Evolutionary conservation across 1,140 invertebrate species (phyloP).

Genomic region (Odontomachus brunneus): DNA sequence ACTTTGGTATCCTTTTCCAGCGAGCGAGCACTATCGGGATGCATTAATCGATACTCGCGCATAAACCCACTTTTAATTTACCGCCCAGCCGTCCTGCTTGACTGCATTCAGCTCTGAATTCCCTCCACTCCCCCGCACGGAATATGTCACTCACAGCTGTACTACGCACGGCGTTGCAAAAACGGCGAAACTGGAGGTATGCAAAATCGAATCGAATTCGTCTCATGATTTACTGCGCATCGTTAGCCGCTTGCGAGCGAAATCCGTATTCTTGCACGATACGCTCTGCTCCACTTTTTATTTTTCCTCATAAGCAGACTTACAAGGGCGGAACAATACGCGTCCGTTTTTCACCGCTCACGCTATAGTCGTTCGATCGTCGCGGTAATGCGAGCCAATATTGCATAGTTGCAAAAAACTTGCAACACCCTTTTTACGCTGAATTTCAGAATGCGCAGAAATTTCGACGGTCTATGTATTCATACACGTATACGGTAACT

Average conservation of each 20-base stretch:
- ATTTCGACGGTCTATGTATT: constrained; percentile 11
- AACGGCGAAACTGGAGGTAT: constrained; percentile 37
- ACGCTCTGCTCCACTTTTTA: constrained; percentile 61
- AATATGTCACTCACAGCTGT: constrained; percentile 54
- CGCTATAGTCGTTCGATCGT: constrained; percentile 9
- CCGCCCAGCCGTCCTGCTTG: constrained; percentile 28
- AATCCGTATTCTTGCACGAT: constrained; percentile 42
- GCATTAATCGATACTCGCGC: constrained; percentile 42
- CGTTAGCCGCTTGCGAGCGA: constrained; percentile 16
- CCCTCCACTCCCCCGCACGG: background rate
- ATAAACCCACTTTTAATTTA: constrained; percentile 59
- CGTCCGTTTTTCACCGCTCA: constrained; percentile 32
- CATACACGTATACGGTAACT: background rate
- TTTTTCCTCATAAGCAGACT: constrained; percentile 32
- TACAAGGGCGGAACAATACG: constrained; percentile 56
- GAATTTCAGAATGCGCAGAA: constrained; percentile 14
- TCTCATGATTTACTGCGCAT: constrained; percentile 46
- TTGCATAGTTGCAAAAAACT: constrained; percentile 38
- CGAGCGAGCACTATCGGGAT: background rate
- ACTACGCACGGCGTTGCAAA: constrained; percentile 19
- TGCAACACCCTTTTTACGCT: constrained; percentile 25
- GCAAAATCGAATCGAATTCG: constrained; percentile 54
- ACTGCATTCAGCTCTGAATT: constrained; percentile 41
- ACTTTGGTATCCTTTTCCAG: background rate
- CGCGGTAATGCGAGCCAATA: constrained; percentile 20